Evolutionary conservation across 2,888 invertebrate species (phyloP).

Genomic region (Microdon myrmicae): DNA sequence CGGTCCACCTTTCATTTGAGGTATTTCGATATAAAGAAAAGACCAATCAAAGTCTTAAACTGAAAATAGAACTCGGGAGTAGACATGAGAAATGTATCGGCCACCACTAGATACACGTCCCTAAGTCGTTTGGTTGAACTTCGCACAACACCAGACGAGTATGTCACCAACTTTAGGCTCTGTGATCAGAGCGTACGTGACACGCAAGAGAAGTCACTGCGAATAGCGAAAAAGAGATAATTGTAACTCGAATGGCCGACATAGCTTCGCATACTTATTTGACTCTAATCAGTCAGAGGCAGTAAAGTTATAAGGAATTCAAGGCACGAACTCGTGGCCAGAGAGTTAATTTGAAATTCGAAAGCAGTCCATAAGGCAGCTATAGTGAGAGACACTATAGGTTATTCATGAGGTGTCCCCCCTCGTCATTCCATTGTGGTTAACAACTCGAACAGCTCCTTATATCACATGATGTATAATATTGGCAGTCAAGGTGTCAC

Average conservation of each 20-base stretch:
- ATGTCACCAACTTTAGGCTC: constrained; percentile 15
- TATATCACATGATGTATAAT: constrained; percentile 43
- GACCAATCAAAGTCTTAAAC: no score
- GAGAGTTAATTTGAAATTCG: constrained; percentile 48
- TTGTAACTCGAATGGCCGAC: constrained; percentile 47
- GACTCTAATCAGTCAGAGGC: constrained; percentile 31
- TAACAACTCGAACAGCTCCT: constrained; percentile 37
- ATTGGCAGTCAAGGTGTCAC: constrained; percentile 29
- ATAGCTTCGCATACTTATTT: constrained; percentile 45
- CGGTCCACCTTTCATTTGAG: no score
- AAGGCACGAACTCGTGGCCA: constrained; percentile 17
- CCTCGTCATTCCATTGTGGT: constrained; percentile 23
- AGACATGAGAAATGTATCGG: constrained; percentile 38
- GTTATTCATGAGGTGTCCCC: constrained; percentile 9
- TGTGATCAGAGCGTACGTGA: constrained; percentile 28
- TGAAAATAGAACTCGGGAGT: constrained; percentile 49
- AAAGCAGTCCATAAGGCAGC: constrained; percentile 28
- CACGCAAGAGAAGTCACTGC: constrained; percentile 12
- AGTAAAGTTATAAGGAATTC: constrained; percentile 31
- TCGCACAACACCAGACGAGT: constrained; percentile 25
- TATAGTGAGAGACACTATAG: constrained; percentile 21
- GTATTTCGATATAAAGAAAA: no score
- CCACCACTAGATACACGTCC: constrained; percentile 3
- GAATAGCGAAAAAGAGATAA: constrained; percentile 21
- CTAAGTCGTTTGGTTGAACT: neutral